Percentiles rank a stretch among this genome's conserved stretches.
phyloP scores from a whole-genome alignment of 1,140 invertebrate species.

The Drosophila sturtevanti region DNA sequence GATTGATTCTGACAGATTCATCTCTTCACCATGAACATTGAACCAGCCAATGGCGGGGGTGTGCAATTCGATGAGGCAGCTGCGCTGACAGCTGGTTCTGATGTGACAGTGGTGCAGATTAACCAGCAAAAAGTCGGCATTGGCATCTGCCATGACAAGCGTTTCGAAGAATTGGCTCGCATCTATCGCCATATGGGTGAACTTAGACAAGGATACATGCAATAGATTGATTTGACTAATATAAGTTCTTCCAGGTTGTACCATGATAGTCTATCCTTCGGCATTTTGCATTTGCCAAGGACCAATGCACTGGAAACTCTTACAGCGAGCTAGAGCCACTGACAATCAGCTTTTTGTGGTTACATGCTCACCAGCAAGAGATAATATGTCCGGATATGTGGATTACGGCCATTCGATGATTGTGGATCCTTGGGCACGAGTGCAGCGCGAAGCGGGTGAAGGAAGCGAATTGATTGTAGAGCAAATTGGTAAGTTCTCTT shows the following conservation, averaged over 20 bases:
- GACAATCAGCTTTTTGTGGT: constrained; percentile 94
- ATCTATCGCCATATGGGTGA: constrained; percentile 87
- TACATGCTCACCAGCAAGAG: constrained; percentile 90
- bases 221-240: no score
- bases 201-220: background rate
- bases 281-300: constrained; percentile 99
- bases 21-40: constrained; percentile 97
- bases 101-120: constrained; percentile 89
- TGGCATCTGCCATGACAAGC: constrained; percentile 97
- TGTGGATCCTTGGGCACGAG: constrained; percentile 94
- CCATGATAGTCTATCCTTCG: constrained; percentile 93
- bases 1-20: constrained; percentile 85
- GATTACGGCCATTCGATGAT: constrained; percentile 95
- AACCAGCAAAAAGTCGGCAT: constrained; percentile 90
- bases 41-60: constrained; percentile 85
- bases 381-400: constrained; percentile 89
- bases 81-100: constrained; percentile 89
- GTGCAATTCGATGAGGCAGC: constrained; percentile 96
- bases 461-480: constrained; percentile 89
- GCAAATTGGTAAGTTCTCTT: constrained; percentile 85
- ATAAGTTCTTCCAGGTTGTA: constrained; percentile 86
- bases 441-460: constrained; percentile 88
- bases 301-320: constrained; percentile 94
- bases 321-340: constrained; percentile 90
- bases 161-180: constrained; percentile 94